Base-by-base conservation (phyloP, 2,797 vertebrate genomes). In the Falco peregrinus region DNA sequence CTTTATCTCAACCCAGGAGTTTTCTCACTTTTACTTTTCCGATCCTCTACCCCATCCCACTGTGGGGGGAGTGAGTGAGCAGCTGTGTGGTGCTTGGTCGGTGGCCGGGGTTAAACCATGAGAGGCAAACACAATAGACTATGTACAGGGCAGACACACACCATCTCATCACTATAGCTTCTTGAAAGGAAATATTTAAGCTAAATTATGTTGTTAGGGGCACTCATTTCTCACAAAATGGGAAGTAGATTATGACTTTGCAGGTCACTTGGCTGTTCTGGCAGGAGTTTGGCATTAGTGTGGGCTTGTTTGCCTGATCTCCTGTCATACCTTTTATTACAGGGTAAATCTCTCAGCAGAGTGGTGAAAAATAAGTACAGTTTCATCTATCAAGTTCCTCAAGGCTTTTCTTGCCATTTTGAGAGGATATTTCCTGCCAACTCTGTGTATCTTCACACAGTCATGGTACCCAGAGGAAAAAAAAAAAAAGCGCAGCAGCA, bases 331-430 rank as follows among this genome's bases (percentile, higher is more conserved):
- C 33, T 84, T 90, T 86, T 70, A 86, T 78, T 94, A 37, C 53
- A 51, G 61, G 73, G 33, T 86, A 93, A 94, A 91, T 35, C 47
- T 87, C 75, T 84, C 47, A 89, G 18, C 17, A 86, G n/a, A 91
- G 25, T 68, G 26, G 51, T 64, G 53, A 78, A 94, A 93, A 95
- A 78, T 37, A 97, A 77, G 73, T 68, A 87, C 43, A 93, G 14
- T 85, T 95, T 96, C 90, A 90, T 86, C 85, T 85, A 70, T 75
- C 16, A 43, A 19, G 64, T 68, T 91, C 73, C 75, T 95, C 53
- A 74, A 94, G 79, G 45, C 57, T 78, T 95, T 83, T 83, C 69
- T 85, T 77, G 39, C 67, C 80, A 16, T 85, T 94, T 96, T 68
- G 45, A 94, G 75, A 87, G 56, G 22, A 37, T 91, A 85, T 93